These are phyloP conservation scores for Xiphydria camelus DNA, from an alignment of 2,888 invertebrate species.

Conservation along the genomic window DNA sequence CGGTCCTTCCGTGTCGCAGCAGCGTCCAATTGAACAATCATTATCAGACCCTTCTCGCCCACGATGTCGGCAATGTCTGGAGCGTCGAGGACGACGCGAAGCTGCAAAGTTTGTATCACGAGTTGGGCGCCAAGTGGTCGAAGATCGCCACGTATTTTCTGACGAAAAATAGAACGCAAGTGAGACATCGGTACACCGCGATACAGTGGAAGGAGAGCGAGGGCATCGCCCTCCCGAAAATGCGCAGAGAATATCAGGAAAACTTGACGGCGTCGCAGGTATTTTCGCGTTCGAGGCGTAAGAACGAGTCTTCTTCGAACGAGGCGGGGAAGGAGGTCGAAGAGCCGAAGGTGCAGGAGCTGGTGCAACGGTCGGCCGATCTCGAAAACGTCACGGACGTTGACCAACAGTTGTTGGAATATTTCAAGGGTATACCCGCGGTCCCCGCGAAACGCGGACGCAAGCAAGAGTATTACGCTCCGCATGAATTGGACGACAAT, in stretches of 20 bases:
- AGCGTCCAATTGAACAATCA: constrained; percentile 65
- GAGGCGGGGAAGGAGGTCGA: too few species aligned
- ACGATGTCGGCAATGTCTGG: constrained; percentile 62
- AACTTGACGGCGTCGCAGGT: not conserved
- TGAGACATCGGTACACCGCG: constrained; percentile 65
- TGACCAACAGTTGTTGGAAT: constrained; percentile 37
- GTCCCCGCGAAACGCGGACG: constrained; percentile 48
- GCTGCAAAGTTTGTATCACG: too few species aligned
- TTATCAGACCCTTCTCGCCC: constrained; percentile 60
- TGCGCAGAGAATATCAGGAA: constrained; percentile 17
- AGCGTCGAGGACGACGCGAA: constrained; percentile 68
- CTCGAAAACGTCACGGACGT: constrained; percentile 59
- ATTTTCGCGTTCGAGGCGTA: too few species aligned
- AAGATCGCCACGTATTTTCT: constrained; percentile 61
- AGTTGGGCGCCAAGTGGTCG: constrained; percentile 60
- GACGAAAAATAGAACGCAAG: constrained; percentile 63
- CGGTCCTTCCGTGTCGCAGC: constrained; percentile 67
- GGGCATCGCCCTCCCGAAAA: constrained; percentile 21
- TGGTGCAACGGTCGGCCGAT: not conserved
- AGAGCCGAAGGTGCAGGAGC: not conserved
- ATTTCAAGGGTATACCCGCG: constrained; percentile 32
- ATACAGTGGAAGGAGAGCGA: constrained; percentile 45
- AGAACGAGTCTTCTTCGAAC: too few species aligned
- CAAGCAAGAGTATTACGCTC: constrained; percentile 47
- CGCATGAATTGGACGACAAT: constrained; percentile 51